Evolutionary conservation across 2,797 vertebrate genomes (phyloP).

Genomic region (Dermochelys coriacea): DNA sequence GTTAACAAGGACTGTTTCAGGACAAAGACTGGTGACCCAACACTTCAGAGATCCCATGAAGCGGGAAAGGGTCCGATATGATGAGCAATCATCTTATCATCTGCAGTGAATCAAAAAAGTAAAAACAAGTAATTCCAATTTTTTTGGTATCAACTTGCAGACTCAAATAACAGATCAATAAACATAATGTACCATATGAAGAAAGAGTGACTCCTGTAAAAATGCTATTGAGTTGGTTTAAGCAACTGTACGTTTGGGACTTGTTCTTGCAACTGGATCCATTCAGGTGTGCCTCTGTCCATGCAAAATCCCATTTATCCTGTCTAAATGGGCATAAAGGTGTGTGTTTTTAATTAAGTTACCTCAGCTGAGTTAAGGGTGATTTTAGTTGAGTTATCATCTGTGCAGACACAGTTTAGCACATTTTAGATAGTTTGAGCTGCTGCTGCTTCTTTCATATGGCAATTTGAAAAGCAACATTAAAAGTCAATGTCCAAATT

Average conservation of each 20-base stretch:
- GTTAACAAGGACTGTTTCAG: neutral
- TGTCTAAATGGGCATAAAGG: neutral
- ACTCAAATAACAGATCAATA: neutral
- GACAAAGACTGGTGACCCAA: neutral
- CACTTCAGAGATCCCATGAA: neutral
- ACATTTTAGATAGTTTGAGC: too few relatives aligned
- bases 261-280: neutral
- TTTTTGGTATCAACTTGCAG: neutral
- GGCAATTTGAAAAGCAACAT: too few relatives aligned
- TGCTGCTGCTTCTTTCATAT: too few relatives aligned
- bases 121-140: neutral
- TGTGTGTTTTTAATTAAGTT: neutral
- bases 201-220: neutral
- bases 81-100: neutral
- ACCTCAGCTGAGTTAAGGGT: neutral
- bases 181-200: neutral
- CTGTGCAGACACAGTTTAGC: neutral
- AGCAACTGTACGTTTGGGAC: neutral
- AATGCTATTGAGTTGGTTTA: neutral
- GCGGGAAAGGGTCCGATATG: too few relatives aligned
- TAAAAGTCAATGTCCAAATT: too few relatives aligned
- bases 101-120: neutral
- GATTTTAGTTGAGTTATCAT: too few relatives aligned
- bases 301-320: neutral
- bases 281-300: neutral